Conservation (phyloP, 2,797 vertebrate species). For the Leptoclinus maculatus region DNA sequence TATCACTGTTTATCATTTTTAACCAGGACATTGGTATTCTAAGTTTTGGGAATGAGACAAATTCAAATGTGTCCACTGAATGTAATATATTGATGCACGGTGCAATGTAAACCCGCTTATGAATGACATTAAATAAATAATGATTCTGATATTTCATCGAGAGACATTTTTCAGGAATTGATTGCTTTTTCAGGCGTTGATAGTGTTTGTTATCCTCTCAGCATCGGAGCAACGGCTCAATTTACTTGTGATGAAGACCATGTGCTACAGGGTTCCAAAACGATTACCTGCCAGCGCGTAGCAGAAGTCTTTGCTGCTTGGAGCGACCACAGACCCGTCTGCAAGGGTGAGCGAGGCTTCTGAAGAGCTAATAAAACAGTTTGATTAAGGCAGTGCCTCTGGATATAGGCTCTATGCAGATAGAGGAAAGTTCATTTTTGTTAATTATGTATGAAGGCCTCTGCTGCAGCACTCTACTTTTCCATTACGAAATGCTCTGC, state of each 20-base stretch:
- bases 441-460: constrained; percentile 81
- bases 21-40: neutral
- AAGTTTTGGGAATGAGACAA: neutral
- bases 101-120: neutral
- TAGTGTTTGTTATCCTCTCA: constrained; percentile 76
- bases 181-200: constrained; percentile 61
- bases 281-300: constrained; percentile 96
- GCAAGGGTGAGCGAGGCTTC: constrained; percentile 91
- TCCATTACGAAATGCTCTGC: constrained; percentile 51
- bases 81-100: neutral
- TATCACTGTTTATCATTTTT: neutral
- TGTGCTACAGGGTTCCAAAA: constrained; percentile 98
- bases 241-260: constrained; percentile 98
- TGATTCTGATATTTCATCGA: constrained; percentile 45
- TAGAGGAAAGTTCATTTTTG: constrained; percentile 74
- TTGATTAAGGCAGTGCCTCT: constrained; percentile 79
- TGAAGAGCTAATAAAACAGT: constrained; percentile 74
- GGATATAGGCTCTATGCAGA: constrained; percentile 72
- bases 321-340: constrained; percentile 98
- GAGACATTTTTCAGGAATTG: constrained; percentile 55
- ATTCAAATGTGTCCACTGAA: neutral
- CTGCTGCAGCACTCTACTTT: constrained; percentile 57
- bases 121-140: constrained; percentile 43
- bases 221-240: constrained; percentile 92
- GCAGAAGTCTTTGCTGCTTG: constrained; percentile 98